Evolutionary conservation across 2,113 vertebrate species (phyloP).

Genomic region (Varanus komodoensis): DNA sequence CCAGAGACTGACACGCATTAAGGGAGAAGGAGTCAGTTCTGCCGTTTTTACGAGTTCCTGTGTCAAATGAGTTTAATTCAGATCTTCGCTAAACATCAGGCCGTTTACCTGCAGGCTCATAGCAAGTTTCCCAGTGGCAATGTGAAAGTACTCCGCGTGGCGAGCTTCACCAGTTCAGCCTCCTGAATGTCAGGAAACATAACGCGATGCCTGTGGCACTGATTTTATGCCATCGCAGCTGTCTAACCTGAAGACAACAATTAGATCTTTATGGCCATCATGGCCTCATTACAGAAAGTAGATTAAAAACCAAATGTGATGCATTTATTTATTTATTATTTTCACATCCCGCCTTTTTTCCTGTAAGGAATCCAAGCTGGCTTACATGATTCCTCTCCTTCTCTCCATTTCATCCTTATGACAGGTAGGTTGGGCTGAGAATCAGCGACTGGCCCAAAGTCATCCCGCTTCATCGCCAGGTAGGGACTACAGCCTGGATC

Average conservation of each 20-base stretch:
- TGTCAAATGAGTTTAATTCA: not conserved
- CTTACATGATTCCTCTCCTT: too few relatives aligned
- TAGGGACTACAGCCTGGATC: too few relatives aligned
- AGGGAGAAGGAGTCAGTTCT: not conserved
- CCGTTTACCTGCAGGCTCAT: not conserved
- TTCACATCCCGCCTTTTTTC: too few relatives aligned
- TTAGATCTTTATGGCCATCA: not conserved
- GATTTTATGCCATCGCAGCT: not conserved
- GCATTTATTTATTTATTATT: too few relatives aligned
- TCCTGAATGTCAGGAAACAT: not conserved
- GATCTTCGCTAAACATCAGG: not conserved
- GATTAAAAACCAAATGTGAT: not conserved
- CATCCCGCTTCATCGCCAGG: too few relatives aligned
- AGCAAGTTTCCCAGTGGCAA: not conserved
- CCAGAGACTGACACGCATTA: not conserved
- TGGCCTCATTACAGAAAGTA: not conserved
- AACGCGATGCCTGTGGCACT: not conserved
- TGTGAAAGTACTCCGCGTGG: not conserved
- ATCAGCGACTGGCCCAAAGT: too few relatives aligned
- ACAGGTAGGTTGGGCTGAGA: too few relatives aligned
- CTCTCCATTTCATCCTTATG: too few relatives aligned
- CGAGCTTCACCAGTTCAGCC: not conserved
- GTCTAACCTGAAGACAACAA: not conserved
- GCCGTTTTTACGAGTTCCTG: not conserved
- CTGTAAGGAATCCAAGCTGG: too few relatives aligned